phyloP scores from a whole-genome alignment of 2,113 vertebrate species.

The Mustelus asterias region DNA sequence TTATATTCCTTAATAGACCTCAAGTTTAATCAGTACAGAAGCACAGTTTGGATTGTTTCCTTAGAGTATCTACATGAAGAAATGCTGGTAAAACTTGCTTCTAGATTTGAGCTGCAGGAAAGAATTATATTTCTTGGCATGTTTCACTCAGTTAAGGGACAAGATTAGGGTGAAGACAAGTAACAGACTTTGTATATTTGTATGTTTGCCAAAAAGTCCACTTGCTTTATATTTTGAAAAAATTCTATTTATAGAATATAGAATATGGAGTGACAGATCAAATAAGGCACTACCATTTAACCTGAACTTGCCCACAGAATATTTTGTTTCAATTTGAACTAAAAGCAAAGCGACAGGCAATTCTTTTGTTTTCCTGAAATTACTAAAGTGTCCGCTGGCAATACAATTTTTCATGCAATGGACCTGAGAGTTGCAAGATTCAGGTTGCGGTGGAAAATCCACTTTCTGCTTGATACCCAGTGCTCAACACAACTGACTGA shows the following conservation, averaged over 20 bases:
- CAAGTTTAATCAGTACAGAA: neutral
- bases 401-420: neutral
- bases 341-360: neutral
- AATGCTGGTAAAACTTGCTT: neutral
- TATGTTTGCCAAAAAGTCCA: constrained; percentile 8
- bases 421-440: neutral
- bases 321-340: constrained; percentile 4
- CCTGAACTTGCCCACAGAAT: neutral
- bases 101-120: neutral
- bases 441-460: neutral
- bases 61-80: neutral
- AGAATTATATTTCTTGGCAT: neutral
- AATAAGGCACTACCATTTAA: neutral
- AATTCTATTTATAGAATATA: neutral
- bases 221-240: neutral
- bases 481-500: neutral
- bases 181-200: neutral
- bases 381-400: neutral
- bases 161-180: neutral
- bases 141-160: neutral
- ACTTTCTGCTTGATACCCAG: neutral
- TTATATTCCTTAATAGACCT: neutral
- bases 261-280: neutral
- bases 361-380: neutral
- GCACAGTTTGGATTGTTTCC: neutral